Base-by-base conservation (phyloP, 1,140 invertebrate genomes). In the Spodoptera frugiperda region DNA sequence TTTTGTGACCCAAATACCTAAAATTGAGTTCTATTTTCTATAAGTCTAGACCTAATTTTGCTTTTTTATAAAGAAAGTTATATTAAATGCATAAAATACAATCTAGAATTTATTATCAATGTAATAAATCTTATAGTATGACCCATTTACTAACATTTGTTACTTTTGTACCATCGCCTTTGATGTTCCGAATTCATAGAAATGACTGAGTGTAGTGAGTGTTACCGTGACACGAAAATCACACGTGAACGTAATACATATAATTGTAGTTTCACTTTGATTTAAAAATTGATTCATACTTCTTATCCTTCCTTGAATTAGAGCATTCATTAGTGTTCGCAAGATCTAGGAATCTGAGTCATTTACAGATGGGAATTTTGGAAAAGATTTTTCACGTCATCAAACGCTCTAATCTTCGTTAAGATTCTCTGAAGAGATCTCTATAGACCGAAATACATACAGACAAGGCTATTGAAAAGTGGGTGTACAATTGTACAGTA, bases 111-210 rank as follows among this genome's bases (percentile, higher is more conserved):
- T 61, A 33, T 33, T 39, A 14, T 15, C 30, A 6, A 59, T 8
- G 17, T 15, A 33, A 39, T 39, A 15, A 39, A 39, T 61, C 14
- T 39, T 39, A 61, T 17, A 17, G 57, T 33, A n/a, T 61, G 57
- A 61, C 57, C 57, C 11, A 61, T 33, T 61, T 61, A 39, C 25
- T 12, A 61, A 61, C 57, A 61, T 33, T 39, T 61, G 57, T 39
- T 15, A 15, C 57, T 33, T 61, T n/a, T n/a, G 57, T 17, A 53
- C 9, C 15, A 14, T 53, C 49, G 49, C 51, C 30, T 61, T 61
- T 61, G 57, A 61, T 61, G 25, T 61, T 15, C 1, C 55, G 33
- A 15, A n/a, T 61, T 61, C 57, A 30, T 39, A 39, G 57, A 61
- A 61, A 39, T n/a, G 25, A 4, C n/a, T 61, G 57, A 61, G 25